Conservation (phyloP, 2,888 invertebrate species). For the Mythimna albipuncta region DNA sequence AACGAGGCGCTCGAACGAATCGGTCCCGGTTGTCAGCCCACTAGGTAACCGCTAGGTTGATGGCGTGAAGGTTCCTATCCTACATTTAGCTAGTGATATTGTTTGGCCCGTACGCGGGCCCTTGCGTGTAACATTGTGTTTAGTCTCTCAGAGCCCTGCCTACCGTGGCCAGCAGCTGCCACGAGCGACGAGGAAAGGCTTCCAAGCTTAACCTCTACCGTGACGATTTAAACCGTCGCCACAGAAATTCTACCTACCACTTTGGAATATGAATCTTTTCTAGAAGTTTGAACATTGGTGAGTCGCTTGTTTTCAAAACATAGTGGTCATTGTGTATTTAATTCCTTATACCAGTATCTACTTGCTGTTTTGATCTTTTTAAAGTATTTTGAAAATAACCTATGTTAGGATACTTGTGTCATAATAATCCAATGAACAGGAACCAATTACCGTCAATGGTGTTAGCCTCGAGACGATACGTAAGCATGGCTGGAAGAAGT, state of each 20-base stretch:
- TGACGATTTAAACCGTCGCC: slow-evolving; percentile 47
- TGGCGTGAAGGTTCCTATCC: slow-evolving; percentile 79
- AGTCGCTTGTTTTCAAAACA: slow-evolving; percentile 74
- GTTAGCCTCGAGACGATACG: slow-evolving; percentile 22
- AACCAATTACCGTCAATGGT: slow-evolving; percentile 39
- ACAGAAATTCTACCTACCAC: slow-evolving; percentile 52
- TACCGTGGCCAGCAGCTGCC: slow-evolving; percentile 62
- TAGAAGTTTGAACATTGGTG: slow-evolving; percentile 69
- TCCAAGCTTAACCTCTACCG: slow-evolving; percentile 56
- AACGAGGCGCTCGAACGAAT: slow-evolving; percentile 75
- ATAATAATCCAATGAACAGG: slow-evolving; percentile 74
- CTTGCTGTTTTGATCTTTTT: slow-evolving; percentile 36
- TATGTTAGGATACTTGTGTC: slow-evolving; percentile 61
- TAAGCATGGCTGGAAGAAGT: slow-evolving; percentile 38
- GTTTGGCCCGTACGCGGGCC: slow-evolving; percentile 75
- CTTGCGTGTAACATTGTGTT: slow-evolving; percentile 83
- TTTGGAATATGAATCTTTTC: slow-evolving; percentile 47
- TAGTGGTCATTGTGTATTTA: slow-evolving; percentile 60
- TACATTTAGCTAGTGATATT: slow-evolving; percentile 69
- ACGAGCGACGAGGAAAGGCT: slow-evolving; percentile 59
- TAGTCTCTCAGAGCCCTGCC: slow-evolving; percentile 79
- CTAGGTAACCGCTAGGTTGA: slow-evolving; percentile 87
- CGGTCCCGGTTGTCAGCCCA: slow-evolving; percentile 88
- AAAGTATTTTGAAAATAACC: slow-evolving; percentile 30
- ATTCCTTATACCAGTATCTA: slow-evolving; percentile 27